Evolutionary conservation across 2,113 vertebrate genomes (phyloP).

Genomic region (Garra rufa): DNA sequence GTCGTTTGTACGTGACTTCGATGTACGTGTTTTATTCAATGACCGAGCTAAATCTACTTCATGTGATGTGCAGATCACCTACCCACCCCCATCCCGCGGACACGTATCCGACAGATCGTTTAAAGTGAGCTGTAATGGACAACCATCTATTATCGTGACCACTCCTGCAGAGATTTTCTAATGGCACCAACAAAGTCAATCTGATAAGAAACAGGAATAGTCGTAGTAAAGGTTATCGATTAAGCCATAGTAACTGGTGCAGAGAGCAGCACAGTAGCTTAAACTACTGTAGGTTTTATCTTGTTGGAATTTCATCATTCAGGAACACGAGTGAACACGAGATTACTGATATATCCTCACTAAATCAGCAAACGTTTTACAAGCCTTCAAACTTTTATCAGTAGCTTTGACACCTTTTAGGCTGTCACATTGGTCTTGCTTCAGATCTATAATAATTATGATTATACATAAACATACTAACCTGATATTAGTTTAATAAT

Average conservation of each 20-base stretch:
- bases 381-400: not conserved
- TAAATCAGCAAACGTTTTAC: not conserved
- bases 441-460: not conserved
- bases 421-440: not conserved
- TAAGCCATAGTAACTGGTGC: not conserved
- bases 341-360: not conserved
- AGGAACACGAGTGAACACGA: not conserved
- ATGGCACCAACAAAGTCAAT: slow-evolving; percentile 6
- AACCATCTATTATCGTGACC: not conserved
- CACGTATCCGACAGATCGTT: not conserved
- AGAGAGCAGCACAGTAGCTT: not conserved
- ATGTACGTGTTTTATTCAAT: slow-evolving; percentile 9
- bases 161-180: not conserved
- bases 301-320: not conserved
- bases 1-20: not conserved
- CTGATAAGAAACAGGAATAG: slow-evolving; percentile 4
- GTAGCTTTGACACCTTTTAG: not conserved
- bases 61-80: slow-evolving; percentile 28
- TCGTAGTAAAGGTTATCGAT: not conserved
- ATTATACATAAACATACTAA: not conserved
- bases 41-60: slow-evolving; percentile 38
- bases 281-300: not conserved
- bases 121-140: not conserved
- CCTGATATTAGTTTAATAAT: not conserved
- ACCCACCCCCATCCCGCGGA: not conserved